Conservation (phyloP, 2,797 vertebrate genomes). For the Tenualosa ilisha region DNA sequence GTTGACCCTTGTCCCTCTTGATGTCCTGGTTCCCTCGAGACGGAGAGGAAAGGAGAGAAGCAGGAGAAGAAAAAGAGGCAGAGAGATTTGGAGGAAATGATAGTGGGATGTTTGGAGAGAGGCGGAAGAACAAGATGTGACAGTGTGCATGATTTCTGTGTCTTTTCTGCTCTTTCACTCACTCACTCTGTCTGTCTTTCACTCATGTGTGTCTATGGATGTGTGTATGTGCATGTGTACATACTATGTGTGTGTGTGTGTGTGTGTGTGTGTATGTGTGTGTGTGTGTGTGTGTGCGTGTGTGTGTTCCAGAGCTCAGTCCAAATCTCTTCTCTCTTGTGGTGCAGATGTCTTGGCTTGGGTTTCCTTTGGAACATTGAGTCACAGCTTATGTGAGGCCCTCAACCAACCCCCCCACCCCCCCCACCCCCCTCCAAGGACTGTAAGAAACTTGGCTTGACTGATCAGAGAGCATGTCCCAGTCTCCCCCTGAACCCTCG, state of each 20-base stretch:
- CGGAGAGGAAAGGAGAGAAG: background rate
- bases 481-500: slow-evolving; percentile 65
- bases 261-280: background rate
- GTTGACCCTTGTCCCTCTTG: background rate
- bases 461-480: slow-evolving; percentile 65
- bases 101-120: background rate
- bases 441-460: slow-evolving; percentile 70
- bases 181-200: background rate
- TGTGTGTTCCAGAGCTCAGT: slow-evolving; percentile 32
- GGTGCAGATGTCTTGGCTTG: slow-evolving; percentile 79
- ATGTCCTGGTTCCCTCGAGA: background rate
- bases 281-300: background rate
- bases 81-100: background rate
- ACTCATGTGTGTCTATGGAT: background rate
- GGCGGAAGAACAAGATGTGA: background rate
- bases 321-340: slow-evolving; percentile 49
- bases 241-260: background rate
- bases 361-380: slow-evolving; percentile 67
- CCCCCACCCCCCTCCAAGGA: slow-evolving; percentile 52
- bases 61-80: background rate
- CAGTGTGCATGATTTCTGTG: background rate
- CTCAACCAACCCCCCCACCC: slow-evolving; percentile 22
- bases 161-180: background rate
- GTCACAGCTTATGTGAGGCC: slow-evolving; percentile 47
- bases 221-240: background rate